Percentiles rank a stretch among this genome's conserved stretches.
Conservation (phyloP, 2,113 vertebrate genomes). For the Pluvianellus socialis region DNA sequence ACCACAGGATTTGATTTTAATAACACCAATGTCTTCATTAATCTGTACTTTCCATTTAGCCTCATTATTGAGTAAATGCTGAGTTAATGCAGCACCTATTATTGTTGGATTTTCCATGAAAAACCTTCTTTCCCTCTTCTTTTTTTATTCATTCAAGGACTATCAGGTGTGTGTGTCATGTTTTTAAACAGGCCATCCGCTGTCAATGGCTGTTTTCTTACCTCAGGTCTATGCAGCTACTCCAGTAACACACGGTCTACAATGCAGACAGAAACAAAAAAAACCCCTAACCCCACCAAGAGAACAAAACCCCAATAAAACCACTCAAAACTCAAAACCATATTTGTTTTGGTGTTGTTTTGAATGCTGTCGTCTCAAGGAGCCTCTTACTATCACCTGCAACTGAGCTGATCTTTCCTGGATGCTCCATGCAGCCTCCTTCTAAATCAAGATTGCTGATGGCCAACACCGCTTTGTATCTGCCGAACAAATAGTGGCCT, state of each 20-base stretch:
- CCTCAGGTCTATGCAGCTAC: conserved; percentile 37
- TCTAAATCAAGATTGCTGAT: conserved; percentile 82
- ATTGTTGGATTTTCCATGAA: conserved; percentile 78
- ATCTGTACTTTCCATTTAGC: conserved; percentile 82
- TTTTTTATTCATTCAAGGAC: conserved; percentile 76
- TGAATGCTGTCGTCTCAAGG: conserved; percentile 67
- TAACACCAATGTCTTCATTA: conserved; percentile 92
- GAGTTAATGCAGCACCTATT: conserved; percentile 78
- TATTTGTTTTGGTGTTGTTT: conserved; percentile 65
- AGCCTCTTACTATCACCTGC: conserved; percentile 79
- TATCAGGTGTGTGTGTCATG: conserved; percentile 80
- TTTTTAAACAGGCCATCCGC: conserved; percentile 67
- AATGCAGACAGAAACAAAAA: background rate
- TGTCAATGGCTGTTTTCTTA: conserved; percentile 71
- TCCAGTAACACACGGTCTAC: background rate
- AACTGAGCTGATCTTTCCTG: conserved; percentile 81
- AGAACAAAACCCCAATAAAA: conserved; percentile 4
- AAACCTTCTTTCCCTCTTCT: conserved; percentile 67
- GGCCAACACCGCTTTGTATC: conserved; percentile 81
- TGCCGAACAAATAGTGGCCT: conserved; percentile 84
- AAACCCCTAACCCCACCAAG: background rate
- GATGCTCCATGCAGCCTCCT: conserved; percentile 69
- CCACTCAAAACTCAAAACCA: conserved; percentile 42
- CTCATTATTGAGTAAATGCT: conserved; percentile 81
- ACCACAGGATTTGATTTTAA: conserved; percentile 93